phyloP scores from a whole-genome alignment of 2,888 invertebrate genomes.

The Dynastes tityus region DNA sequence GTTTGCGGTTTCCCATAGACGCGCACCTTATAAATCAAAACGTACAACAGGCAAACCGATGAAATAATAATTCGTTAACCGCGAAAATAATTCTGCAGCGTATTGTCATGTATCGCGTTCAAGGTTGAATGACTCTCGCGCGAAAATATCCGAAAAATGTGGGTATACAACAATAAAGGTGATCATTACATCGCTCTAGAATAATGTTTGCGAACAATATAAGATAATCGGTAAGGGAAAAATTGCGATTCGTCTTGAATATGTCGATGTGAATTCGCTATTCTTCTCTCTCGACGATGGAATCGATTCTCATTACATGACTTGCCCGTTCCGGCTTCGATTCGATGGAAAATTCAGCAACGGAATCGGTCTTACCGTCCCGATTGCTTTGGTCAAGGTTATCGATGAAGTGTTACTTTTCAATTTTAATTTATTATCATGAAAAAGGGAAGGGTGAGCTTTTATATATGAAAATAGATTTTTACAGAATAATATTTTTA shows the following conservation, averaged over 20 bases:
- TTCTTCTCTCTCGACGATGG: background rate
- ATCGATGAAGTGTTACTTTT: background rate
- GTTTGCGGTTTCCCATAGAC: no score
- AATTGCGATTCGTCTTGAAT: background rate
- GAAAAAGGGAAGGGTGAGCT: no score
- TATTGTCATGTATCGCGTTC: background rate
- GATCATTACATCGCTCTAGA: background rate
- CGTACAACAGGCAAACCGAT: no score
- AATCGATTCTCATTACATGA: slow-evolving; percentile 2
- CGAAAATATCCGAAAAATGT: background rate
- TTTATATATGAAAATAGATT: no score
- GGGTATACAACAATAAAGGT: background rate
- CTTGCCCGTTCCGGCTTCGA: background rate
- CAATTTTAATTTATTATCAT: no score
- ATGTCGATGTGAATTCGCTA: background rate
- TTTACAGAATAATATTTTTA: no score
- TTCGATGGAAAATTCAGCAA: background rate
- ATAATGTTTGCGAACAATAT: background rate
- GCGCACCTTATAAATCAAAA: no score
- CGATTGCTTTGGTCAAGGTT: background rate
- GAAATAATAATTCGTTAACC: slow-evolving; percentile 1
- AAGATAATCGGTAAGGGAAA: background rate
- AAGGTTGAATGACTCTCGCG: slow-evolving; percentile 6
- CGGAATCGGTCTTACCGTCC: background rate
- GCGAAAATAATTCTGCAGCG: background rate